phyloP scores from a whole-genome alignment of 2,797 vertebrate genomes.

The Acestrorhynchus altus region DNA sequence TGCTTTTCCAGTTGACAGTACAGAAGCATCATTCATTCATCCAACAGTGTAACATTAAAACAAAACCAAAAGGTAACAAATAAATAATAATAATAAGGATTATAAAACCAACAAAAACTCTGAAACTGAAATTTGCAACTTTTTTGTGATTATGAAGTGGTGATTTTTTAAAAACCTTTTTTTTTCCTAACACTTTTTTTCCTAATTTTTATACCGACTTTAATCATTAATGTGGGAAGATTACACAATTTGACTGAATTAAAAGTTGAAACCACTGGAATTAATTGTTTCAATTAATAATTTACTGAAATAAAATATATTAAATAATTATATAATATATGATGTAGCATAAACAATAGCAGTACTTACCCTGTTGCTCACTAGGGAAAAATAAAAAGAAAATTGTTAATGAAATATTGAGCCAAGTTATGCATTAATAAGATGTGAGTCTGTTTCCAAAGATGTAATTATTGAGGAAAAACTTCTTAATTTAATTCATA shows the following conservation, averaged over 20 bases:
- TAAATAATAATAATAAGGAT: no score
- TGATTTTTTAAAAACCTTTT: background rate
- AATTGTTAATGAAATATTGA: background rate
- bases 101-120: no score
- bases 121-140: background rate
- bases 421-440: background rate
- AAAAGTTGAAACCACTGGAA: background rate
- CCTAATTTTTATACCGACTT: background rate
- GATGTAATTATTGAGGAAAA: no score
- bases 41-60: background rate
- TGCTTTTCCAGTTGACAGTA: background rate
- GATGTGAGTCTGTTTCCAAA: no score
- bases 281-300: background rate
- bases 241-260: background rate
- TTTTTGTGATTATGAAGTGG: background rate
- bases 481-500: no score
- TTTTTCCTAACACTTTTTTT: background rate
- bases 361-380: conserved; percentile 89
- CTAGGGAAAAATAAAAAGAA: conserved; percentile 69
- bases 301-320: background rate
- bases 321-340: background rate
- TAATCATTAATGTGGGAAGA: background rate
- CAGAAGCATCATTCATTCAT: background rate
- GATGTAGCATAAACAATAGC: background rate
- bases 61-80: no score